A percentile compares a stretch with the other conserved stretches of the same genome.
These are phyloP conservation scores for Triplophysa yarkandensis DNA, from an alignment of 2,797 vertebrate species.

Conservation along the genomic window DNA sequence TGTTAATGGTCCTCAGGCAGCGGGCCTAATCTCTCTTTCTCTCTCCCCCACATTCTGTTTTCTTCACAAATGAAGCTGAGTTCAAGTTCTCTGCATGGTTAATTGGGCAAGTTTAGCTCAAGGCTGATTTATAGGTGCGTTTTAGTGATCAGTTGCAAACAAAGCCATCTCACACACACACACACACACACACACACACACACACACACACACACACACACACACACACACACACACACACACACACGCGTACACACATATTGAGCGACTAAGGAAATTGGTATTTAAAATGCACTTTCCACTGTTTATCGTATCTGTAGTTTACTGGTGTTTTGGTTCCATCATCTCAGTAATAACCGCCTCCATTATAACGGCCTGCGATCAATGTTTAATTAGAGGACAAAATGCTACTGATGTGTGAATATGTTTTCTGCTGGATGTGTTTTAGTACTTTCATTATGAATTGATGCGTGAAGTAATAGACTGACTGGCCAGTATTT, in stretches of 20 bases:
- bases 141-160: constrained; percentile 15
- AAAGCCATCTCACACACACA: constrained; percentile 8
- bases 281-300: background rate
- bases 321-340: constrained; percentile 16
- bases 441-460: too few relatives aligned
- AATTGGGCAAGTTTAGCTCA: constrained; percentile 33
- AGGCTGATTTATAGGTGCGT: constrained; percentile 19
- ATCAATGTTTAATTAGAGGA: constrained; percentile 32
- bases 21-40: background rate
- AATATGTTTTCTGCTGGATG: background rate
- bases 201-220: background rate
- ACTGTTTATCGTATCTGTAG: constrained; percentile 8
- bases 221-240: background rate
- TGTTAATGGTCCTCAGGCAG: constrained; percentile 14
- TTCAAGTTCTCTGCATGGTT: constrained; percentile 20
- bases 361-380: constrained; percentile 11
- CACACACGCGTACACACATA: background rate
- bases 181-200: too few relatives aligned
- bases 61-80: background rate
- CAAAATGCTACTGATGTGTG: background rate
- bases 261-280: background rate
- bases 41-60: background rate
- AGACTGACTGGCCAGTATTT: too few relatives aligned
- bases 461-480: too few relatives aligned
- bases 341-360: constrained; percentile 26